phyloP scores from a whole-genome alignment of 1,140 invertebrate species.

The Brachionus angularis region DNA sequence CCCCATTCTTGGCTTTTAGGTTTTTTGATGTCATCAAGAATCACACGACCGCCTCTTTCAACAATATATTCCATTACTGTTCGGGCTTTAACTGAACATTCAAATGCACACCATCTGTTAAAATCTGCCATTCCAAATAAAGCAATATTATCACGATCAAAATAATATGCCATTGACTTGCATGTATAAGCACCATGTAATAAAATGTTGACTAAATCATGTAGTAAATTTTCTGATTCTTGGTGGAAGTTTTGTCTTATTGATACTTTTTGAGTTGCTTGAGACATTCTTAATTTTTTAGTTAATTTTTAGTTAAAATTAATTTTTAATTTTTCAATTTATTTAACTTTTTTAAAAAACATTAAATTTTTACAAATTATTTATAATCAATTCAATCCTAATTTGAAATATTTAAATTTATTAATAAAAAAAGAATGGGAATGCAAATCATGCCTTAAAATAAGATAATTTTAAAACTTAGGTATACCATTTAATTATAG shows the following conservation, averaged over 20 bases:
- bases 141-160: constrained; percentile 70
- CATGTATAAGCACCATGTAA: background rate
- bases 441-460: no score
- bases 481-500: no score
- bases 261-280: background rate
- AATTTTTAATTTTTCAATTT: no score
- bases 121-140: constrained; percentile 50
- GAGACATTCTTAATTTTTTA: no score
- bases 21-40: background rate
- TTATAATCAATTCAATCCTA: no score
- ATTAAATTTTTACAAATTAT: no score
- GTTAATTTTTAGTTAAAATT: no score
- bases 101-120: constrained; percentile 9
- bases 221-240: background rate
- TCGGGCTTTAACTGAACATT: background rate
- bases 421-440: no score
- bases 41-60: background rate
- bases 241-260: constrained; percentile 1
- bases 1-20: constrained; percentile 32
- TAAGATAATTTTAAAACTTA: no score
- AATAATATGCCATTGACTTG: constrained; percentile 64
- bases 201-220: background rate
- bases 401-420: no score
- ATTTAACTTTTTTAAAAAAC: no score
- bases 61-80: constrained; percentile 19